These are phyloP conservation scores for Decapterus maruadsi DNA, from an alignment of 2,797 vertebrate genomes.

Conservation along the genomic window DNA sequence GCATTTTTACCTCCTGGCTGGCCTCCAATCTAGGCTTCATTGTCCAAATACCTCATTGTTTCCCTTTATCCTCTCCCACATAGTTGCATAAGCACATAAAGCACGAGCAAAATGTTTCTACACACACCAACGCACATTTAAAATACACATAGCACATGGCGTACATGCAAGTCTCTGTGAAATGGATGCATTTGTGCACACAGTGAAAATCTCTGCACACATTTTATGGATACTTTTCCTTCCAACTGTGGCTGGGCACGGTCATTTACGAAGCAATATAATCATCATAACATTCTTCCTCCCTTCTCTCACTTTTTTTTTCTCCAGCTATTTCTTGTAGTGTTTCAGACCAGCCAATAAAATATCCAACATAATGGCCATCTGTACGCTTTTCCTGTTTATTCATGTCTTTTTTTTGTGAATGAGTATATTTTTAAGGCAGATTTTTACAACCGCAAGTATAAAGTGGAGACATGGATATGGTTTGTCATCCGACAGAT, in stretches of 20 bases:
- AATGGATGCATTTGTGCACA: not conserved
- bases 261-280: conserved; percentile 44
- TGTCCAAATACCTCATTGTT: conserved; percentile 51
- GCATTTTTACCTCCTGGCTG: conserved; percentile 32
- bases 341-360: conserved; percentile 5
- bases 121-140: not conserved
- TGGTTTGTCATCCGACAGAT: not conserved
- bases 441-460: conserved; percentile 1
- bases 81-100: conserved; percentile 48
- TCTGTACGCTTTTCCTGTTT: conserved; percentile 6
- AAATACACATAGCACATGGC: conserved; percentile 3
- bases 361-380: conserved; percentile 27
- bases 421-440: not conserved
- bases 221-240: conserved; percentile 26
- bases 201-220: not conserved
- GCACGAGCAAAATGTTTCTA: conserved; percentile 8
- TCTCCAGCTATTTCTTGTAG: conserved; percentile 11
- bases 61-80: conserved; percentile 47
- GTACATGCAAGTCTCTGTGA: not conserved
- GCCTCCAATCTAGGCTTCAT: conserved; percentile 44
- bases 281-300: conserved; percentile 43
- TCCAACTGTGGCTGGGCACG: conserved; percentile 28
- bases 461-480: not conserved
- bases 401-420: conserved; percentile 5
- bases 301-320: conserved; percentile 4